These are phyloP conservation scores for Macrosteles quadrilineatus DNA, from an alignment of 1,140 invertebrate genomes.

Conservation along the genomic window DNA sequence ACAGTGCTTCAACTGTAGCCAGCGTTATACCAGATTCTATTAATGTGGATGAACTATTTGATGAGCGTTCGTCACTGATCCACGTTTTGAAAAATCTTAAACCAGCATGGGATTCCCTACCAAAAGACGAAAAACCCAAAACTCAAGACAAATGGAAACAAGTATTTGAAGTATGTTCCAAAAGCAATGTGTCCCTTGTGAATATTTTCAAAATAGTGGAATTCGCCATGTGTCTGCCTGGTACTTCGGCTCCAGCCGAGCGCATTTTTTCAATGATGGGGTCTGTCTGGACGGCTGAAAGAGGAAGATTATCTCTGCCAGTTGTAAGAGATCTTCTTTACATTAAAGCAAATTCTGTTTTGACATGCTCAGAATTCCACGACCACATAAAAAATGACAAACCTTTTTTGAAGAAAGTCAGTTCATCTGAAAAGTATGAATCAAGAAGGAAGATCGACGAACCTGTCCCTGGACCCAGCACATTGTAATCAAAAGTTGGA, in stretches of 20 bases:
- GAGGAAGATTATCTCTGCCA: constrained; percentile 23
- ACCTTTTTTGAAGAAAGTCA: too few relatives aligned
- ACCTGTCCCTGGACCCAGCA: too few relatives aligned
- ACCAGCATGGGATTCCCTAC: constrained; percentile 32
- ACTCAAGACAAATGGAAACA: constrained; percentile 39
- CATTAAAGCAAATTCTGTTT: neutral
- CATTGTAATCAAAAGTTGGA: too few relatives aligned
- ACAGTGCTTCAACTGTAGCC: neutral
- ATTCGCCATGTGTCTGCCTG: constrained; percentile 38
- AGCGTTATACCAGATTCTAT: neutral
- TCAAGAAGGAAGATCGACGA: too few relatives aligned
- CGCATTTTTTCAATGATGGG: constrained; percentile 38
- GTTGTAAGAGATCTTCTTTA: constrained; percentile 11
- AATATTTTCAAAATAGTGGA: constrained; percentile 37
- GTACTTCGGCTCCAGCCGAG: constrained; percentile 37
- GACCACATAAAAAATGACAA: neutral
- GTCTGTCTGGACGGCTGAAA: constrained; percentile 37
- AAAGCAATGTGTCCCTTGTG: constrained; percentile 30
- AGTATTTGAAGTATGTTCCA: constrained; percentile 33
- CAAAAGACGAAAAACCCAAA: constrained; percentile 31
- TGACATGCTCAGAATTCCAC: neutral
- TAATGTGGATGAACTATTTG: constrained; percentile 8
- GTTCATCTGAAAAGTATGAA: too few relatives aligned
- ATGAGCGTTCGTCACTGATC: neutral
- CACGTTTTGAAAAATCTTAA: constrained; percentile 34